Percentiles rank a stretch among this genome's conserved stretches.
Evolutionary conservation across 2,797 vertebrate species (phyloP).

Genomic region (Danio jaintianensis): DNA sequence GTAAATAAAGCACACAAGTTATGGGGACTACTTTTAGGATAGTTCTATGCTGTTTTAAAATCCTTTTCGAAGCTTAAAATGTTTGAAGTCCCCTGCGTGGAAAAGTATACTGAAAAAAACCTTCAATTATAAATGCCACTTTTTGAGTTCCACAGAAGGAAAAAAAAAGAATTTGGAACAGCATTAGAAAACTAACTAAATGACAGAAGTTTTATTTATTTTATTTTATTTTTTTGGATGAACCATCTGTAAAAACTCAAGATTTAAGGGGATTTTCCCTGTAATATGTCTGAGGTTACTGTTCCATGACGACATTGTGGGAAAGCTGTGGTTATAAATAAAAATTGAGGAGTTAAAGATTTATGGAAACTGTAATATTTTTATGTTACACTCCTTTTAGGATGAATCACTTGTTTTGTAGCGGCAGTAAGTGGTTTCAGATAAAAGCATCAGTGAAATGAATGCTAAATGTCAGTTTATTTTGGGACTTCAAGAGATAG

Average conservation of each 20-base stretch:
- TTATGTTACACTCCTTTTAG: neutral
- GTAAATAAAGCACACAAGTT: too few relatives aligned
- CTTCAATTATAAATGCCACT: neutral
- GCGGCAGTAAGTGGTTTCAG: slow-evolving; percentile 15
- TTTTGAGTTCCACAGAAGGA: neutral
- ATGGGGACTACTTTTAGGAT: neutral
- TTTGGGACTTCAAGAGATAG: neutral
- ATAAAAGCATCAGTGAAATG: slow-evolving; percentile 9
- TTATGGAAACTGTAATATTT: neutral
- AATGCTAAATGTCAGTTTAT: neutral
- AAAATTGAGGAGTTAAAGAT: neutral
- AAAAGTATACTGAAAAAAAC: neutral
- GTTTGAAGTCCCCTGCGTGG: neutral
- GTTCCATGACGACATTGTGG: slow-evolving; percentile 1
- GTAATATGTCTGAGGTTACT: neutral
- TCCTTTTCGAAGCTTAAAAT: neutral
- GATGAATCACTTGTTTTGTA: neutral
- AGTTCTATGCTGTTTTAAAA: neutral
- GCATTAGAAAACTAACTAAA: neutral
- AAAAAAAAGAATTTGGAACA: neutral
- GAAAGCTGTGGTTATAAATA: slow-evolving; percentile 4
- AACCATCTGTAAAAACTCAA: neutral
- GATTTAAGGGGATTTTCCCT: neutral
- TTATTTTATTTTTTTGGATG: neutral
- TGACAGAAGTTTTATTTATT: neutral